Percentiles rank a stretch among this genome's conserved stretches.
These are phyloP conservation scores for human (Homo sapiens) DNA, from an alignment of 2,113 vertebrate genomes.

Conservation along the genomic window GRCh38 chr5:93061001-93061500, in stretches of 20 bases:
- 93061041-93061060: conserved; percentile 4
- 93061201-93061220: neutral
- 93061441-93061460: neutral
- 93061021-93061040: neutral
- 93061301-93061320: neutral
- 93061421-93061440: neutral
- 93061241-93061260: neutral
- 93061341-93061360: neutral
- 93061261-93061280: neutral
- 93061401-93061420: neutral
- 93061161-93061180: neutral
- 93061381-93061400: neutral
- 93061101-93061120: neutral
- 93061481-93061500: neutral
- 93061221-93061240: neutral
- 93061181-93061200: neutral
- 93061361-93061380: neutral
- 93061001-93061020: neutral
- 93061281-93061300: neutral
- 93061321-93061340: neutral
- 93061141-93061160: conserved; percentile 7
- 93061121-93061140: conserved; percentile 3
- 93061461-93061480: neutral
- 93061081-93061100: neutral
- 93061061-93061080: neutral